Evolutionary conservation across 2,113 vertebrate species (phyloP).

Genomic region (Pseudorhombus dupliciocellatus): DNA sequence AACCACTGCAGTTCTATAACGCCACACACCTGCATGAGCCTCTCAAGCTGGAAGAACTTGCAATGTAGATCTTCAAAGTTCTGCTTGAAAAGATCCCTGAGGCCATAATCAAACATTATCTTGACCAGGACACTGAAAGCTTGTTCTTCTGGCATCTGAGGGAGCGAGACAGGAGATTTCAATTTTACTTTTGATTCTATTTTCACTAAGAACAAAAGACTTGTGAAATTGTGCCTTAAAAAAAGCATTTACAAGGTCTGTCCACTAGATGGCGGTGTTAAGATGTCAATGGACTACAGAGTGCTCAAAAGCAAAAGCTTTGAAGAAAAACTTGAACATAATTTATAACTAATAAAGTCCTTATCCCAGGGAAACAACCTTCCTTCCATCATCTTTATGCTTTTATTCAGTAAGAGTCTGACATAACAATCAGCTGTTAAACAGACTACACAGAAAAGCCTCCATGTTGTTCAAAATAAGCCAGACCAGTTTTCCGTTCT

Average conservation of each 20-base stretch:
- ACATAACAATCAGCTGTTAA: not conserved
- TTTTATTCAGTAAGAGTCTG: not conserved
- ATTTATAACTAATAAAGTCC: constrained; percentile 19
- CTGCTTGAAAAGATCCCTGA: constrained; percentile 99
- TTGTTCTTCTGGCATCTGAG: constrained; percentile 98
- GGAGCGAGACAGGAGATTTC: constrained; percentile 16
- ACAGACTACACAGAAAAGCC: not conserved
- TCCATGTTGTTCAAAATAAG: not conserved
- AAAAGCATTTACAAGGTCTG: not conserved
- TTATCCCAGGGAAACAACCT: not conserved
- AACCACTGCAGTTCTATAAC: not conserved
- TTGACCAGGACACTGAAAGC: constrained; percentile 99
- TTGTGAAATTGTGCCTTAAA: not conserved
- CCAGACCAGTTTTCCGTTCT: not conserved
- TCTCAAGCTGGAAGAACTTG: constrained; percentile 99
- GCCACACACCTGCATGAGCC: constrained; percentile 93
- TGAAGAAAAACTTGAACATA: not conserved
- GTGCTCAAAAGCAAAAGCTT: not conserved
- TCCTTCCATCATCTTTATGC: not conserved
- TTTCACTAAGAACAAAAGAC: not conserved
- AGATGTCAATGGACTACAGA: not conserved
- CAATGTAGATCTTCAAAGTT: constrained; percentile 99
- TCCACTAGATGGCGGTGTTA: constrained; percentile 60
- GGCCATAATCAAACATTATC: constrained; percentile 99
- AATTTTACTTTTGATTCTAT: not conserved